Conservation (phyloP, 2,888 invertebrate genomes). For the Helleia helle region DNA sequence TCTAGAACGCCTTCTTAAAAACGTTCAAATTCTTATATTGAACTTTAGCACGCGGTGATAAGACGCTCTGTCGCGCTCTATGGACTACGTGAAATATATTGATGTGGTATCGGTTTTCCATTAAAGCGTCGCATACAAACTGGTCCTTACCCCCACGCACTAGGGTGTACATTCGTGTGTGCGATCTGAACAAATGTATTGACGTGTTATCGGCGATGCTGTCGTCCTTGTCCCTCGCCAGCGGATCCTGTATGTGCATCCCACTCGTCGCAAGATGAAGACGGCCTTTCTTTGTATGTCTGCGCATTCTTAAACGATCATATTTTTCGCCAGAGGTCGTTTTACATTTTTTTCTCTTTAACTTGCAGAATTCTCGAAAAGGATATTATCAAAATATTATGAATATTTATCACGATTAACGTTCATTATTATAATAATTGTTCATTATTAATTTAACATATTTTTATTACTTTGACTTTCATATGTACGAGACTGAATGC, state of each 20-base stretch:
- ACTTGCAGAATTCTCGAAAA: constrained; percentile 5
- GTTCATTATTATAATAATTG: background rate
- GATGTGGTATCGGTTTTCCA: constrained; percentile 74
- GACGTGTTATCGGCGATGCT: constrained; percentile 69
- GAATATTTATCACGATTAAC: constrained; percentile 7
- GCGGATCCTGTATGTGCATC: constrained; percentile 54
- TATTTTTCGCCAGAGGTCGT: constrained; percentile 22
- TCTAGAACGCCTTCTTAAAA: constrained; percentile 71
- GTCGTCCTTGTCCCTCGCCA: constrained; percentile 52
- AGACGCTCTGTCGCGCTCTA: constrained; percentile 33
- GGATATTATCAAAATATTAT: constrained; percentile 1
- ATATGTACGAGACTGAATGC: background rate
- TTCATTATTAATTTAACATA: background rate
- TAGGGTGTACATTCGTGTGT: constrained; percentile 42
- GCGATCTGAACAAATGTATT: constrained; percentile 60
- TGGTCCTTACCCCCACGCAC: constrained; percentile 28
- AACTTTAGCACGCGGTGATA: constrained; percentile 35
- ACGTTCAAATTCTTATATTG: constrained; percentile 29
- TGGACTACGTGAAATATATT: constrained; percentile 60
- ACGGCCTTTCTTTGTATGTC: constrained; percentile 52
- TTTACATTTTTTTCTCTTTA: constrained; percentile 11
- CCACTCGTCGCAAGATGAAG: constrained; percentile 58
- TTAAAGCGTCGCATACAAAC: constrained; percentile 37
- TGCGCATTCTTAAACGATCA: constrained; percentile 55
- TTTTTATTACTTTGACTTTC: background rate